Evolutionary conservation across 2,888 invertebrate species (phyloP), one percentile per base, ranked within the genome.

Genomic region (Hemaris fuciformis): DNA sequence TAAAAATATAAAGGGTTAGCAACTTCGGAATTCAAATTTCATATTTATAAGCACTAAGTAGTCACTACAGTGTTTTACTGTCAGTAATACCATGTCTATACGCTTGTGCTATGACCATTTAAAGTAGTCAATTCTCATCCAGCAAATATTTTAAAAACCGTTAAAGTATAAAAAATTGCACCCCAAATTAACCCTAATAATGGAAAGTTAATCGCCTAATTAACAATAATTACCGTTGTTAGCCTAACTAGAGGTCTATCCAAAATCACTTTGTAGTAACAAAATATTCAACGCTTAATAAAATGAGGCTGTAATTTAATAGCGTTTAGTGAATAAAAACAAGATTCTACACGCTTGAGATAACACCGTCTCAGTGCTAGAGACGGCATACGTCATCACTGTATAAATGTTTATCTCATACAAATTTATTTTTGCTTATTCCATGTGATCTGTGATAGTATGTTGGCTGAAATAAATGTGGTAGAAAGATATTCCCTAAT

Each of bases 331-430:
- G 42, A 60, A 45, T 64, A 65, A 64, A 72, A 68, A 68, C 72
- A 66, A 59, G 62, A 53, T 53, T 64, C 64, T 62, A 60, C 62
- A 64, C 73, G 72, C 68, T 70, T 73, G 73, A 73, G 65, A 64
- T 68, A 68, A 65, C 72, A 70, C 18, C 10, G 18, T 27, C 31
- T 53, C 18, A 53, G 27, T 31, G 27, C 25, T 53, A 53, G 27
- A 25, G 8, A 31, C 27, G 18, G 8, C 1, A 27, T 53, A 53
- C 53, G 53, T 53, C 31, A 53, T 53, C 18, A 20, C 31, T 53
- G 8, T 53, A 53, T 18, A 31, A 31, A 53, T 10, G 18, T 53
- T 53, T 31, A 18, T 31, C n/a, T 53, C 3, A 31, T 18, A 53
- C 3, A 4, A 4, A 8, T 27, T 18, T 8, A 15, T 31, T 31